Conservation (phyloP, 2,888 invertebrate species). For the Pammene fasciana region DNA sequence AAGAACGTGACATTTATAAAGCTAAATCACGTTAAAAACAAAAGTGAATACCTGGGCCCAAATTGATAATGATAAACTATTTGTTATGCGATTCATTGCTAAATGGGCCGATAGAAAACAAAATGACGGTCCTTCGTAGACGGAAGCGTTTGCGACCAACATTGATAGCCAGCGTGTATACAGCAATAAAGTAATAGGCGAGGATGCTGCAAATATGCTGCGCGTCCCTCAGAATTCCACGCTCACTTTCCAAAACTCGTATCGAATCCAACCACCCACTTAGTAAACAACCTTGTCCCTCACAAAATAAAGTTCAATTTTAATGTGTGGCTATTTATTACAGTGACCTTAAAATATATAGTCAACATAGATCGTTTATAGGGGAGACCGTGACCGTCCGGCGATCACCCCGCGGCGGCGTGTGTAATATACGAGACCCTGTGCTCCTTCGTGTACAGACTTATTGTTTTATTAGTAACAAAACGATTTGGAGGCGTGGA, state of each 20-base stretch:
- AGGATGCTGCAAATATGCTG: slow-evolving; percentile 52
- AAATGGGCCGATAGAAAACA: slow-evolving; percentile 9
- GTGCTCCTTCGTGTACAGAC: slow-evolving; percentile 10
- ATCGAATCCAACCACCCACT: not conserved
- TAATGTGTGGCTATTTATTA: not conserved
- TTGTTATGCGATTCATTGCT: not conserved
- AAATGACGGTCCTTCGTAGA: slow-evolving; percentile 21
- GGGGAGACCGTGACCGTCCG: slow-evolving; percentile 27
- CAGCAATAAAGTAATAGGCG: slow-evolving; percentile 48
- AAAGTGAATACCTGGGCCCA: not conserved
- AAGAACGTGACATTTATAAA: not conserved
- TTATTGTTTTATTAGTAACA: slow-evolving; percentile 14
- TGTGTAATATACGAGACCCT: slow-evolving; percentile 5
- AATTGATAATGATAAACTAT: not conserved
- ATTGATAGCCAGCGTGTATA: slow-evolving; percentile 24
- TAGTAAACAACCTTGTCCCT: not conserved
- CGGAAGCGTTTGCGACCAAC: slow-evolving; percentile 25
- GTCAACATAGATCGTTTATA: slow-evolving; percentile 22
- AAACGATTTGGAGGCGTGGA: not conserved
- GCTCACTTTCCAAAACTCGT: slow-evolving; percentile 8
- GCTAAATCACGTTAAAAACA: not conserved
- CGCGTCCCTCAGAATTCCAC: slow-evolving; percentile 37
- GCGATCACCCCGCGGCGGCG: slow-evolving; percentile 16
- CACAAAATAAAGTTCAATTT: slow-evolving; percentile 2
- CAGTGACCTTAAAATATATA: not conserved